Percentiles rank a stretch among this genome's conserved stretches.
phyloP scores from a whole-genome alignment of 2,888 invertebrate species.

The Drosophila birchii region DNA sequence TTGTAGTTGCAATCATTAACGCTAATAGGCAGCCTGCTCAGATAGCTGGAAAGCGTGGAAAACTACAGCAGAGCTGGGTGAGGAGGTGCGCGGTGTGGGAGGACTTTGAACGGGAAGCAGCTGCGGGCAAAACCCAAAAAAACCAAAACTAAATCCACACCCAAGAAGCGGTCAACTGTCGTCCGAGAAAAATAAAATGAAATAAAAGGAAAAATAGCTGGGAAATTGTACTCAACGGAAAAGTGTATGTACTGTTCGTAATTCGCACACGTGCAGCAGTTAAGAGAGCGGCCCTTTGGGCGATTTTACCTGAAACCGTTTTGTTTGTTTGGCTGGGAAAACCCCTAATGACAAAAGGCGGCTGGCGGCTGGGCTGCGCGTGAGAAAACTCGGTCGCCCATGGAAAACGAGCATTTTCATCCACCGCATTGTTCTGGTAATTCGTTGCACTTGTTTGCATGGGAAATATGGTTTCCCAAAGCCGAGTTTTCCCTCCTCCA shows the following conservation, averaged over 20 bases:
- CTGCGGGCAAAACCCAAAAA: slow-evolving; percentile 52
- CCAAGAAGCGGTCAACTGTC: slow-evolving; percentile 28
- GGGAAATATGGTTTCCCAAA: slow-evolving; percentile 67
- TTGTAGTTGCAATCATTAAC: slow-evolving; percentile 77
- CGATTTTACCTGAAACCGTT: slow-evolving; percentile 55
- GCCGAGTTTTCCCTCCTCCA: slow-evolving; percentile 34
- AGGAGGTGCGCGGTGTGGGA: slow-evolving; percentile 2
- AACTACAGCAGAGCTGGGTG: slow-evolving; percentile 9
- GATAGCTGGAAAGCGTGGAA: slow-evolving; percentile 17
- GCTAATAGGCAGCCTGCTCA: slow-evolving; percentile 65
- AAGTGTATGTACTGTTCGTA: slow-evolving; percentile 26
- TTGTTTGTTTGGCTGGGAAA: slow-evolving; percentile 50
- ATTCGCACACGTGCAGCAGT: slow-evolving; percentile 73
- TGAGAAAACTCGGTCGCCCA: slow-evolving; percentile 70
- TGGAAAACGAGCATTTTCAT: slow-evolving; percentile 50
- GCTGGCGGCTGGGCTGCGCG: slow-evolving; percentile 38
- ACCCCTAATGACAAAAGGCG: slow-evolving; percentile 61
- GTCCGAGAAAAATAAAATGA: background rate
- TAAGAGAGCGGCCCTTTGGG: slow-evolving; percentile 11
- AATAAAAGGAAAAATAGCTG: slow-evolving; percentile 21
- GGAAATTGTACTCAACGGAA: slow-evolving; percentile 53
- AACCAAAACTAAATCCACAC: slow-evolving; percentile 37
- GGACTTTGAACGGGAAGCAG: slow-evolving; percentile 37
- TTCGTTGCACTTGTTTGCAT: slow-evolving; percentile 79
- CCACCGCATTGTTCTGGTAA: slow-evolving; percentile 47